These are phyloP conservation scores for Podarcis siculus DNA, from an alignment of 2,797 vertebrate genomes.

Conservation along the genomic window DNA sequence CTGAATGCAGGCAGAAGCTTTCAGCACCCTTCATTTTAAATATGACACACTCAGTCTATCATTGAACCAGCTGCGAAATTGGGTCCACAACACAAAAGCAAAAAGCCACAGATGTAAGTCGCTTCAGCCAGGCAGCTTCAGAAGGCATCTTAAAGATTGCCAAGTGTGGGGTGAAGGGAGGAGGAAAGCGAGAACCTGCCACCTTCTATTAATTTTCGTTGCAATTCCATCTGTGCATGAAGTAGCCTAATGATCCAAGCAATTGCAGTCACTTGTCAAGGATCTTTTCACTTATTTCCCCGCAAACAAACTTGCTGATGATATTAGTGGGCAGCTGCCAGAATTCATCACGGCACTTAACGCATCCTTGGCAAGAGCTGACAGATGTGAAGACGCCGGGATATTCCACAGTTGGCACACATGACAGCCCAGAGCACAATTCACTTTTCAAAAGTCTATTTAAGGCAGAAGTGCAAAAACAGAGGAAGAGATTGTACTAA, in stretches of 20 bases:
- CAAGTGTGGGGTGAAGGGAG: not conserved
- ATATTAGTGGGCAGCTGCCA: slow-evolving; percentile 22
- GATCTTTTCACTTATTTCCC: slow-evolving; percentile 26
- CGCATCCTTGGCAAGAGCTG: not conserved
- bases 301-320: slow-evolving; percentile 26
- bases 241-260: slow-evolving; percentile 15
- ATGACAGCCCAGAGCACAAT: slow-evolving; percentile 26
- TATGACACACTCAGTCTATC: not conserved
- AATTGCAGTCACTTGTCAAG: slow-evolving; percentile 9
- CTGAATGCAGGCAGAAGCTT: not conserved
- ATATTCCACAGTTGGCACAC: not conserved
- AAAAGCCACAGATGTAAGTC: not conserved
- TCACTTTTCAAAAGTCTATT: slow-evolving; percentile 8
- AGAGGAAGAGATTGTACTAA: not conserved
- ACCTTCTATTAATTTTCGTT: slow-evolving; percentile 5
- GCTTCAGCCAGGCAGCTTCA: not conserved
- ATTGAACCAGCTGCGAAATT: not conserved
- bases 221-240: not conserved
- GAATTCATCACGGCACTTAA: slow-evolving; percentile 35
- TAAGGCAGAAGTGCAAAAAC: not conserved
- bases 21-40: not conserved
- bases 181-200: not conserved
- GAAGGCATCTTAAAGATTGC: not conserved
- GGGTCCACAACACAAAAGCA: not conserved
- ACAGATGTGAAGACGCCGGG: slow-evolving; percentile 15